phyloP scores from a whole-genome alignment of 1,140 invertebrate species.

The Drosophila pandora region DNA sequence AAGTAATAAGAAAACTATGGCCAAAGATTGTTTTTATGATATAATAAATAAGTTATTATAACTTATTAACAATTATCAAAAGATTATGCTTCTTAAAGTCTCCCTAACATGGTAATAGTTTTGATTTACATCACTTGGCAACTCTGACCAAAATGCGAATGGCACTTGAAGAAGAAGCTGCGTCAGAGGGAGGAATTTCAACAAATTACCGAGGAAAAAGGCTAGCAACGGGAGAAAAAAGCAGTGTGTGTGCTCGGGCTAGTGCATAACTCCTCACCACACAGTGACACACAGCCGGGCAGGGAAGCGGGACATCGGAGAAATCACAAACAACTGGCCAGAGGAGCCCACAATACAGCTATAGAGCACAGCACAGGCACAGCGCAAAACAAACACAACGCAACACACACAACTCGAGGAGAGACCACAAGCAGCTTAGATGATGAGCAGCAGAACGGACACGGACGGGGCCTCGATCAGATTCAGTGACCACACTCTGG shows the following conservation, averaged over 20 bases:
- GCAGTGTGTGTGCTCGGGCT: slow-evolving; percentile 70
- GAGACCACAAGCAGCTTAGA: slow-evolving; percentile 64
- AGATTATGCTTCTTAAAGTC: no score
- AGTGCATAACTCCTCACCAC: slow-evolving; percentile 58
- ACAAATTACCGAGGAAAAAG: slow-evolving; percentile 72
- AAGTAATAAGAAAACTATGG: not conserved
- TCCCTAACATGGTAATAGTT: not conserved
- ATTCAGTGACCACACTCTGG: slow-evolving; percentile 97
- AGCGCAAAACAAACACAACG: slow-evolving; percentile 19
- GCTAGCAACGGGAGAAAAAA: slow-evolving; percentile 42
- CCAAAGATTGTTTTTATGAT: no score
- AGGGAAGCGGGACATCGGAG: slow-evolving; percentile 7
- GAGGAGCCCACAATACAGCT: not conserved
- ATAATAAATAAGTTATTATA: no score
- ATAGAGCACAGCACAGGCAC: slow-evolving; percentile 9
- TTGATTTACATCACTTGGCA: not conserved
- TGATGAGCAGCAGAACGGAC: slow-evolving; percentile 81
- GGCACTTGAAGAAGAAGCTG: slow-evolving; percentile 57
- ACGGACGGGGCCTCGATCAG: slow-evolving; percentile 86
- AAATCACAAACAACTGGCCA: not conserved
- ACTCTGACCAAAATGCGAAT: slow-evolving; percentile 49
- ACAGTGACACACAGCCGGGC: slow-evolving; percentile 40
- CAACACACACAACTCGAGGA: slow-evolving; percentile 36
- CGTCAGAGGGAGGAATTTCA: slow-evolving; percentile 67
- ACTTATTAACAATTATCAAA: no score